Base-by-base conservation (phyloP, 2,797 vertebrate species). In the Esox lucius region DNA sequence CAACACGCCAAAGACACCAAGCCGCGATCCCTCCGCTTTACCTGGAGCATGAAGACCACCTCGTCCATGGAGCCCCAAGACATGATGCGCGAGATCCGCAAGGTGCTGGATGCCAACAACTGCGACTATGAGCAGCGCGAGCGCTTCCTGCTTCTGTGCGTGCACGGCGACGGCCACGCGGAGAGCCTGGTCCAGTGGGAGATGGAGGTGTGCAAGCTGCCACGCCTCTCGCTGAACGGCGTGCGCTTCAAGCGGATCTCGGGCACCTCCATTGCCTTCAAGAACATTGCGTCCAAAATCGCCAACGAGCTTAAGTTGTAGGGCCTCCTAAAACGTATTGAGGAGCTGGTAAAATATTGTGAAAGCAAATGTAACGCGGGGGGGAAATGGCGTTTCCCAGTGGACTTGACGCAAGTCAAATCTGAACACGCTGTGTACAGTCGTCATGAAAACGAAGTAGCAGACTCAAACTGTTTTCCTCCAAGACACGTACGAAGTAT, bases 1-100 rank as follows among this genome's bases (percentile, higher is more conserved):
- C 68, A 26, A 49, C 49, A 51, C 26, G 28, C 28, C 26, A 70
- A 53, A 81, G 96, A 96, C 78, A 90, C 93, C 48, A 96, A 96
- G 76, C 96, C 96, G 12, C 94, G 96, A 24, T 96, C 96, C 0
- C 93, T 96, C 56, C 94, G 96, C 72, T 96, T 96, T 80, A 96
- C 96, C 78, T 96, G 96, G 96, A 96, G 95, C 90, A 96, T 96
- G 96, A 96, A 96, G 88, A 96, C 96, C 85, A 96, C 95, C 59
- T 96, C 95, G 51, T 95, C 95, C 87, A 95, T 96, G 95, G 96
- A 96, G 78, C 93, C 96, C 70, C 88, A 84, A 1, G 95, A 96
- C 82, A 96, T 96, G 95, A 96, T 96, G 96, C 93, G 94, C 31
- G 96, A 96, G 84, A 96, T 96, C 81, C 92, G 95, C 76, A 96